Percentiles rank a stretch among this genome's conserved stretches.
These are phyloP conservation scores for Grammomys dolichurus DNA, from an alignment of 2,113 vertebrate genomes.

Conservation along the genomic window DNA sequence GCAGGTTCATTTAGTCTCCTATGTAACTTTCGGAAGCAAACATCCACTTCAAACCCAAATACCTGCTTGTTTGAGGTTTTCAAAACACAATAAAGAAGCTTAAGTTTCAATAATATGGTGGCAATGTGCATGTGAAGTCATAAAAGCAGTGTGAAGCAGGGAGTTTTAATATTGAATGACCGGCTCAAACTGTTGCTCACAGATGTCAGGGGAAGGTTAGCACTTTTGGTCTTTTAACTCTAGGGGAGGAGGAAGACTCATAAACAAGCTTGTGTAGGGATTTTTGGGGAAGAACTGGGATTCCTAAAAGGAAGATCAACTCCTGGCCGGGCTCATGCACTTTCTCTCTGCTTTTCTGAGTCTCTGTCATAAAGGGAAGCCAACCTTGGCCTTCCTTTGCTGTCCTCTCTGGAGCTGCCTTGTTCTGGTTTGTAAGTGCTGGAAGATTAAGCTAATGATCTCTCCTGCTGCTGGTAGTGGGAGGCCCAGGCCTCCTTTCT, in stretches of 20 bases:
- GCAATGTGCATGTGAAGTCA: not conserved
- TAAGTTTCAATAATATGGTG: too few relatives aligned
- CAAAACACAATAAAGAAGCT: not conserved
- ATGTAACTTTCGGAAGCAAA: not conserved
- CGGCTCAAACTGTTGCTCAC: not conserved
- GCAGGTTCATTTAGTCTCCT: not conserved
- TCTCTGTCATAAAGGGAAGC: not conserved
- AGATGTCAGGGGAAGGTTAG: not conserved
- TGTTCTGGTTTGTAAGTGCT: conserved; percentile 27
- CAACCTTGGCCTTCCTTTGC: not conserved
- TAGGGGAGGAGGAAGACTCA: not conserved
- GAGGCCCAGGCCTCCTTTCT: conserved; percentile 49
- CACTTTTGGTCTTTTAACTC: fast-evolving
- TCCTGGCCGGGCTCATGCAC: not conserved
- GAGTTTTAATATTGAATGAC: not conserved
- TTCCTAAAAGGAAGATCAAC: not conserved
- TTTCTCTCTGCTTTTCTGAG: not conserved
- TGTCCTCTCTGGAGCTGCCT: conserved; percentile 18
- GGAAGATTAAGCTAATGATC: conserved; percentile 76
- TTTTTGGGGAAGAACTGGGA: fast-evolving
- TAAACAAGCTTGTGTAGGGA: fast-evolving
- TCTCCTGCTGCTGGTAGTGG: conserved; percentile 42
- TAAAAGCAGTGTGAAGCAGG: not conserved
- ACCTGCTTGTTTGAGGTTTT: not conserved
- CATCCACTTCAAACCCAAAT: not conserved